phyloP scores from a whole-genome alignment of 2,113 vertebrate species.

The Mesocricetus auratus region DNA sequence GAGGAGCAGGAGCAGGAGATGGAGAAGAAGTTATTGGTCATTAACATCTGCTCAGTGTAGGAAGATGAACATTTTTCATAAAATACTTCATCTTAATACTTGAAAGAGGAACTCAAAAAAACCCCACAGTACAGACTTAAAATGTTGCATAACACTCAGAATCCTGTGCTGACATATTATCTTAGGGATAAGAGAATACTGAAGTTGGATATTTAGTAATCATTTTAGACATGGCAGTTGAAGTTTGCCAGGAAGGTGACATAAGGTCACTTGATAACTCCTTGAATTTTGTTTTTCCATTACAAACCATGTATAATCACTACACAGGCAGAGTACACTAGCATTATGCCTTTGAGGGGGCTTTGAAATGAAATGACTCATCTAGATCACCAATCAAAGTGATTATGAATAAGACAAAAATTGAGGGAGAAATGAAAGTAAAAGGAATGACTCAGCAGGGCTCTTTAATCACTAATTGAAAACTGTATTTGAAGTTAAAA shows the following conservation, averaged over 20 bases:
- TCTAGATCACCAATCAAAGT: conserved; percentile 46
- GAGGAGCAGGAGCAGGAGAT: too few species aligned
- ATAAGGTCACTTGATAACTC: conserved; percentile 28
- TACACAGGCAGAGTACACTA: conserved; percentile 36
- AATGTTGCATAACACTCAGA: conserved; percentile 15
- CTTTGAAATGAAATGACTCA: conserved; percentile 52
- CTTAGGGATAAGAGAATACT: neutral
- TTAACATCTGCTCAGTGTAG: neutral
- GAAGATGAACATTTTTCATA: conserved; percentile 18
- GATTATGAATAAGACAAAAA: conserved; percentile 38
- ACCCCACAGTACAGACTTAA: conserved; percentile 3
- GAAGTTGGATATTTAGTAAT: conserved; percentile 11
- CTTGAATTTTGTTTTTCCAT: conserved; percentile 30
- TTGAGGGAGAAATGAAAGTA: neutral
- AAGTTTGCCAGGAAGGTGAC: neutral
- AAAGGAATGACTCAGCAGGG: conserved; percentile 34
- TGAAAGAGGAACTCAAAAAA: conserved; percentile 11
- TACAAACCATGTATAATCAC: neutral
- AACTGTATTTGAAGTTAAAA: conserved; percentile 56
- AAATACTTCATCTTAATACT: conserved; percentile 34
- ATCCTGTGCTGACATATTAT: neutral
- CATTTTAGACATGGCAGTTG: neutral
- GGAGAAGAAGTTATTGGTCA: neutral
- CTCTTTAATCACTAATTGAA: conserved; percentile 31
- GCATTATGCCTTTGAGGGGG: neutral